Evolutionary conservation across 2,888 invertebrate species (phyloP).

Genomic region (Acholoe squamosa): DNA sequence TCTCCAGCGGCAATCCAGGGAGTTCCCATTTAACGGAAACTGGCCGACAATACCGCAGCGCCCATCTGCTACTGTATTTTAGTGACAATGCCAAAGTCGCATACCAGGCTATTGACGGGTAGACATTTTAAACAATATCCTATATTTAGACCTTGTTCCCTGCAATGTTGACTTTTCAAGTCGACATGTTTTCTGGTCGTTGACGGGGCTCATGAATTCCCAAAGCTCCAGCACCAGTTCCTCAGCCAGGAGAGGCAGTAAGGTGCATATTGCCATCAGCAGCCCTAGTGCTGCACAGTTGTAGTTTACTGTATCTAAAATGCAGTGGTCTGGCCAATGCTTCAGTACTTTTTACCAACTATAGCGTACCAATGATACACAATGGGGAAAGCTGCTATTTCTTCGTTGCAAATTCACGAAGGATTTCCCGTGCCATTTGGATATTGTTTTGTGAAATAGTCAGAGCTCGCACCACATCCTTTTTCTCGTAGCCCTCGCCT

Average conservation of each 20-base stretch:
- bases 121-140: not conserved
- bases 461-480: slow-evolving; percentile 94
- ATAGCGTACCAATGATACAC: not conserved
- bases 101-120: not conserved
- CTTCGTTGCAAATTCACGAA: slow-evolving; percentile 93
- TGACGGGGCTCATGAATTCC: not conserved
- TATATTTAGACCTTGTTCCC: slow-evolving; percentile 24
- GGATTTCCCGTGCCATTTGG: slow-evolving; percentile 97
- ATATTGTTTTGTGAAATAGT: slow-evolving; percentile 96
- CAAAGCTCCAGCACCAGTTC: not conserved
- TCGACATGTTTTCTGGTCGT: not conserved
- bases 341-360: too few species aligned
- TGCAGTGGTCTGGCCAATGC: too few species aligned
- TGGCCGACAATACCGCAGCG: too few species aligned
- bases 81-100: too few species aligned
- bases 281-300: too few species aligned
- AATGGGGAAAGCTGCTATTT: slow-evolving; percentile 22
- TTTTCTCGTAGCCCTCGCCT: slow-evolving; percentile 94
- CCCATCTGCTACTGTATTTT: too few species aligned
- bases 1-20: too few species aligned
- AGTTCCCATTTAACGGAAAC: too few species aligned
- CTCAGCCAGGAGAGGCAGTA: too few species aligned
- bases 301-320: too few species aligned
- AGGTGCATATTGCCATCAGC: too few species aligned
- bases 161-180: slow-evolving; percentile 27